Evolutionary conservation across 2,797 vertebrate genomes (phyloP).

Genomic region (Pteropus rufus): DNA sequence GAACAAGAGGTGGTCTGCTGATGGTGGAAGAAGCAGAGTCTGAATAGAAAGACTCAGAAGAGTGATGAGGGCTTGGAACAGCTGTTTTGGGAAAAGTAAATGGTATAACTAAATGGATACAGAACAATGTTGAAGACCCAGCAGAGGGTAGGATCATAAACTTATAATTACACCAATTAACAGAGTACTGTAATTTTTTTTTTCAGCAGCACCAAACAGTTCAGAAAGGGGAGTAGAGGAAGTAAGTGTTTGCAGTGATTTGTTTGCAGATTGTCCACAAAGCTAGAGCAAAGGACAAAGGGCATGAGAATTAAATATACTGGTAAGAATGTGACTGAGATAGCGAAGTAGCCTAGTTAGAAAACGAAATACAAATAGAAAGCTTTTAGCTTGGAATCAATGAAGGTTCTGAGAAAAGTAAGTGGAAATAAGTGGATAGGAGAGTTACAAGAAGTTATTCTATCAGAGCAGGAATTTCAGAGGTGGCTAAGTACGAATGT

Average conservation of each 20-base stretch:
- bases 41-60: background rate
- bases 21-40: background rate
- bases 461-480: background rate
- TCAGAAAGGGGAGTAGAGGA: background rate
- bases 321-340: background rate
- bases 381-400: background rate
- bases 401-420: background rate
- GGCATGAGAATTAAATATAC: background rate
- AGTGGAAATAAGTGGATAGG: background rate
- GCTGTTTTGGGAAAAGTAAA: background rate
- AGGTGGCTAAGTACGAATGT: background rate
- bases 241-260: background rate
- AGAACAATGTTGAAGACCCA: background rate
- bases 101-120: background rate
- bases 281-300: background rate
- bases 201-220: background rate
- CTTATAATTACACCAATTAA: background rate
- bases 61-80: background rate
- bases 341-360: background rate
- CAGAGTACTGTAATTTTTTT: background rate
- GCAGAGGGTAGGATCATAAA: background rate
- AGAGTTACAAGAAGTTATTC: background rate
- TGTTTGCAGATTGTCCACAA: background rate
- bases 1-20: background rate
- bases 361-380: background rate